Base-by-base conservation (phyloP, 2,888 invertebrate genomes). In the Eurois occulta region DNA sequence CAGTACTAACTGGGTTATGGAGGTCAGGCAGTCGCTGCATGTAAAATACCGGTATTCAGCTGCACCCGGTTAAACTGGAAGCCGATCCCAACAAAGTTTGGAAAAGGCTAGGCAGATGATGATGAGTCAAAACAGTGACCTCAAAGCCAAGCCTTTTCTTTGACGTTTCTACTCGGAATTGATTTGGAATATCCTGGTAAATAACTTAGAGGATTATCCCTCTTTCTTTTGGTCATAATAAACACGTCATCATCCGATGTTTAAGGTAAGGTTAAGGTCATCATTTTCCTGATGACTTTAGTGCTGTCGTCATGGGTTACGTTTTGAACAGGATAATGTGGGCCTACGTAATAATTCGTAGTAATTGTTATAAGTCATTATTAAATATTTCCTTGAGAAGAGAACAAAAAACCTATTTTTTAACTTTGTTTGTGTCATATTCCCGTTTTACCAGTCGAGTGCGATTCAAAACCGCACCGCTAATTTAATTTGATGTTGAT, bases 271-370 rank as follows among this genome's bases (percentile, higher is more conserved):
- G 66, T 77, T 65, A 84, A 67, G 62, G 32, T 60, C 35, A 28
- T 1, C 6, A 28, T 78, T 79, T 67, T 79, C 69, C 79, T 78
- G 68, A 78, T 84, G 52, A n/a, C 38, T 2, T 28, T 21, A 46
- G n/a, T 28, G 21, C 4, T 64, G 28, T 18, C 75, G 65, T 85
- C 75, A 81, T 11, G 2, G 2, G 16, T 65, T 38, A 38, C 52
- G 18, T 52, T 18, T 38, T 11, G 8, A 43, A 69, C 35, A 66
- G 75, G 82, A 81, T 69, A 85, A 65, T 43, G 11, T 32, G 11
- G 11, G 3, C n/a, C 16, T 38, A 35, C 68, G 24, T 38, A 18
- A 1, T 46, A 24, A 10, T 62, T 46, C n/a, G 10, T 32, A 41
- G 65, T 78, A 66, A 58, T 60, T 28, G 32, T 0, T 21, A 0